A percentile compares a stretch with the other conserved stretches of the same genome.
phyloP scores from a whole-genome alignment of 2,797 vertebrate genomes.

The Poeciliopsis infans region DNA sequence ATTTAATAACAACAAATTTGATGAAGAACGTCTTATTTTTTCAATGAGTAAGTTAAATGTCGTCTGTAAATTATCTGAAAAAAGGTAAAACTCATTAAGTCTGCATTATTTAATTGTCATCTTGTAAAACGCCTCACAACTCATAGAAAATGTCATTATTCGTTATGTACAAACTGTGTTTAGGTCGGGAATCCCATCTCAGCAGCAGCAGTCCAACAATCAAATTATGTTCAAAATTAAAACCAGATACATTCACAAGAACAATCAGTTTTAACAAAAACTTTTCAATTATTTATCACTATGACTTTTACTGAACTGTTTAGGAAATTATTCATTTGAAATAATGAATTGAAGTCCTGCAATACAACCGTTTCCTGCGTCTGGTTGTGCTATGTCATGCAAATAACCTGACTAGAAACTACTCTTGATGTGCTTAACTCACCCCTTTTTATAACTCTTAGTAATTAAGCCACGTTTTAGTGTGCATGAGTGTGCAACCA shows the following conservation, averaged over 20 bases:
- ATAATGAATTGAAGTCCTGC: not conserved
- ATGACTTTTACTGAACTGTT: not conserved
- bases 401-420: not conserved
- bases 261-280: not conserved
- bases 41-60: not conserved
- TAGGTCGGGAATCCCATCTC: not conserved
- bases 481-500: not conserved
- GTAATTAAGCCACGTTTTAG: slow-evolving; percentile 10
- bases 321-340: not conserved
- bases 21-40: not conserved
- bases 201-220: not conserved
- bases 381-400: not conserved
- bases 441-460: not conserved
- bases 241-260: not conserved
- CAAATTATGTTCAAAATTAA: not conserved
- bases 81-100: not conserved
- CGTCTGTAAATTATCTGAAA: not conserved
- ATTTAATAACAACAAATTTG: not conserved
- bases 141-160: not conserved
- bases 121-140: not conserved
- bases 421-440: not conserved
- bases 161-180: not conserved
- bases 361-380: not conserved
- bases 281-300: not conserved
- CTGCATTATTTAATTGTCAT: not conserved